Evolutionary conservation across 2,888 invertebrate species (phyloP).

Genomic region (Microctonus hyperodae): DNA sequence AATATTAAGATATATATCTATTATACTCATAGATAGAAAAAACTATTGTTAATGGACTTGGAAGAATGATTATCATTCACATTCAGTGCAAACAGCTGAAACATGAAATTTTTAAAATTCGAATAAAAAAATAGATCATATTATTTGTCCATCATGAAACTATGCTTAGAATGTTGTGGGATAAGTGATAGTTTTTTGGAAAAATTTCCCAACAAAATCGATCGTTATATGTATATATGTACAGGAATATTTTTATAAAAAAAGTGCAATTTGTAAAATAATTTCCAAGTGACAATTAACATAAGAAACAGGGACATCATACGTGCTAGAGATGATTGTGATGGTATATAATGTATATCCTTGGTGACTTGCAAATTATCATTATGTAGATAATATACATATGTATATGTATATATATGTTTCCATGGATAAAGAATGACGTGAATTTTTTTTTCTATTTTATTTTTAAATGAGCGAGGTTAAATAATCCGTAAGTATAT

Average conservation of each 20-base stretch:
- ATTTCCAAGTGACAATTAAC: background rate
- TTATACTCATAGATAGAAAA: too few species aligned
- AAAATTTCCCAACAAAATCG: too few species aligned
- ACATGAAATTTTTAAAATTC: too few species aligned
- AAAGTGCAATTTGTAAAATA: background rate
- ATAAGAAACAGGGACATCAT: background rate
- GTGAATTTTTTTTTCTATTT: slow-evolving; percentile 9
- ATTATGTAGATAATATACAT: slow-evolving; percentile 2
- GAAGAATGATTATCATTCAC: too few species aligned
- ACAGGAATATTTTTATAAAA: background rate
- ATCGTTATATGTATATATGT: too few species aligned
- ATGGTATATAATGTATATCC: background rate
- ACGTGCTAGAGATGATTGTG: background rate
- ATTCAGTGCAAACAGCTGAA: too few species aligned
- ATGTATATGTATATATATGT: background rate
- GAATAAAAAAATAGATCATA: too few species aligned
- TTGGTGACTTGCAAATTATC: background rate
- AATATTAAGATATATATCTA: too few species aligned
- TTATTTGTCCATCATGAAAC: too few species aligned
- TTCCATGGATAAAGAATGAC: background rate
- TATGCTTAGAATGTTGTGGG: too few species aligned
- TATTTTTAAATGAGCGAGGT: background rate
- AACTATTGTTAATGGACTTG: too few species aligned
- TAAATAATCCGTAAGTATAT: background rate
- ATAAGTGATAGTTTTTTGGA: too few species aligned